Conservation (phyloP, 2,797 vertebrate genomes). For the Natrix natrix region DNA sequence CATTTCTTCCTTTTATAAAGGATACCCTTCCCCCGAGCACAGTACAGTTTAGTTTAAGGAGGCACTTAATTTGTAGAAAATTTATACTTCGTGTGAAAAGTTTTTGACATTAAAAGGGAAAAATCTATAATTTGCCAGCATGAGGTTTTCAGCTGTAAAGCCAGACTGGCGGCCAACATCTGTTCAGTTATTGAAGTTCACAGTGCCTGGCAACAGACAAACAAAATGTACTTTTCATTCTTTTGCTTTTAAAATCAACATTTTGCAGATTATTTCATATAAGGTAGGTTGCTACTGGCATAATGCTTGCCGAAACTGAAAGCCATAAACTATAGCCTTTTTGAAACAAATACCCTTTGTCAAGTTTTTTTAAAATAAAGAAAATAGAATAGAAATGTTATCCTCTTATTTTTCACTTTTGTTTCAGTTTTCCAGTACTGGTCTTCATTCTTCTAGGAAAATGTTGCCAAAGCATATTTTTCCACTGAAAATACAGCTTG, state of each 20-base stretch:
- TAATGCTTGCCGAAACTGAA: not conserved
- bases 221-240: not conserved
- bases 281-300: not conserved
- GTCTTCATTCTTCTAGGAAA: conserved; percentile 19
- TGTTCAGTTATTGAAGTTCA: not conserved
- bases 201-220: conserved; percentile 12
- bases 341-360: not conserved
- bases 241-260: conserved; percentile 3
- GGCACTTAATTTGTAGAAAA: not conserved
- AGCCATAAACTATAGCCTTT: not conserved
- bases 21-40: not conserved
- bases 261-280: not conserved
- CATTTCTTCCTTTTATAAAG: not conserved
- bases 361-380: not conserved
- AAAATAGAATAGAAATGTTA: not conserved
- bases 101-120: conserved; percentile 43
- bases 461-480: conserved; percentile 25
- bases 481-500: conserved; percentile 23
- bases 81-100: conserved; percentile 2
- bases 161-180: not conserved
- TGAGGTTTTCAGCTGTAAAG: conserved; percentile 32
- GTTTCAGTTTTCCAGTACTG: conserved; percentile 23
- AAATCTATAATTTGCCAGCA: conserved; percentile 16
- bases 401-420: not conserved
- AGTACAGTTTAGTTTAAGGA: conserved; percentile 9